Evolutionary conservation across 2,888 invertebrate genomes (phyloP).

Genomic region (Panzeria rudis): DNA sequence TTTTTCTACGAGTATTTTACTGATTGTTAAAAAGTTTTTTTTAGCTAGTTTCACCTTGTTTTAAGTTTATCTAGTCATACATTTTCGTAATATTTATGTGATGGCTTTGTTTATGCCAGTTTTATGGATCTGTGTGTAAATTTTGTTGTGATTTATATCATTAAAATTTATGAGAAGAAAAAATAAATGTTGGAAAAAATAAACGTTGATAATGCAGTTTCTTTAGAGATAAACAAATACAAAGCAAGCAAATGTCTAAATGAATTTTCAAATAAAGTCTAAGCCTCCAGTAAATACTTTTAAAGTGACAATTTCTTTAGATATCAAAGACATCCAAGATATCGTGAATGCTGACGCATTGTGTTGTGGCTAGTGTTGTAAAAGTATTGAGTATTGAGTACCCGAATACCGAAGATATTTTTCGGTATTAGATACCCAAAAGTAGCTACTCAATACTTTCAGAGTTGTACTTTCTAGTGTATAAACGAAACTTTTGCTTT

Average conservation of each 20-base stretch:
- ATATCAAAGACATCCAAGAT: not conserved
- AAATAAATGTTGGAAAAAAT: not conserved
- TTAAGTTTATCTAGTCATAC: constrained; percentile 23
- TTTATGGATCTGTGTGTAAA: constrained; percentile 7
- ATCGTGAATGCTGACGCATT: not conserved
- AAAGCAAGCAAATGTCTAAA: not conserved
- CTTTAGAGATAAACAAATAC: not conserved
- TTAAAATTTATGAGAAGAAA: constrained; percentile 12
- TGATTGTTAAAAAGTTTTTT: constrained; percentile 12
- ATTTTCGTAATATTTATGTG: constrained; percentile 25
- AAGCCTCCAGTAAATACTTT: not conserved
- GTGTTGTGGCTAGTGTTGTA: not conserved
- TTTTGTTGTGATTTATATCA: constrained; percentile 30
- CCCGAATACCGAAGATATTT: no score
- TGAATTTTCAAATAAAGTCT: not conserved
- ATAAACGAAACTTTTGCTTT: no score
- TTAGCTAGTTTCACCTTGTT: constrained; percentile 31
- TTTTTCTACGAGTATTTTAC: not conserved
- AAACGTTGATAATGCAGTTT: constrained; percentile 5
- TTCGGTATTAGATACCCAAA: no score
- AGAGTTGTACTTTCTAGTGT: no score
- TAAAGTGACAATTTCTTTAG: no score
- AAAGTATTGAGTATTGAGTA: no score
- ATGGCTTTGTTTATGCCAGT: not conserved
- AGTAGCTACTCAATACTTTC: no score